Conservation (phyloP, 2,888 invertebrate genomes). For the Bugulina stolonifera region DNA sequence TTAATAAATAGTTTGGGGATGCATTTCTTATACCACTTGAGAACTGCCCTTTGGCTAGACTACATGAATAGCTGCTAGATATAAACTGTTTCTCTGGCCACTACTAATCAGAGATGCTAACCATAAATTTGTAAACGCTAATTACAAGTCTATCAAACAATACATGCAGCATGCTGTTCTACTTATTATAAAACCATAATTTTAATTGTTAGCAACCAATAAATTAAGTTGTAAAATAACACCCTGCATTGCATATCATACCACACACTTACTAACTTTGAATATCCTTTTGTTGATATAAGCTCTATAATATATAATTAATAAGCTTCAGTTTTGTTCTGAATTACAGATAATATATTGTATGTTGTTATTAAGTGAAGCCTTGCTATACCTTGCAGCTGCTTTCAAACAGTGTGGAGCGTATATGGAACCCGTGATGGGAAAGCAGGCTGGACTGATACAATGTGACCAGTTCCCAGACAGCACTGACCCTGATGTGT, state of each 20-base stretch:
- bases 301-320: not conserved
- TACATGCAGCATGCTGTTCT: not conserved
- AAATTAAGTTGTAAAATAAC: slow-evolving; percentile 11
- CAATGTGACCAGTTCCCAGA: slow-evolving; percentile 9
- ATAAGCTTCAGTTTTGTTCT: not conserved
- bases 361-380: too few species aligned
- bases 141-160: not conserved
- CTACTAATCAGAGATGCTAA: not conserved
- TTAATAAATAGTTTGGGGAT: not conserved
- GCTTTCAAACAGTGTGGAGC: slow-evolving; percentile 2
- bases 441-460: not conserved
- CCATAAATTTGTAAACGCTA: slow-evolving; percentile 11
- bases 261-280: not conserved
- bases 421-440: slow-evolving; percentile 17
- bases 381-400: too few species aligned
- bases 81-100: too few species aligned
- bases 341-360: too few species aligned
- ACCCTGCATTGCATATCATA: not conserved
- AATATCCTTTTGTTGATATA: not conserved
- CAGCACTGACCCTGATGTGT: slow-evolving; percentile 22
- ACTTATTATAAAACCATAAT: slow-evolving; percentile 18
- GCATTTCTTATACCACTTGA: not conserved
- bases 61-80: not conserved
- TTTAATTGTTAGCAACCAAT: slow-evolving; percentile 7
- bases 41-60: not conserved